Conservation (phyloP, 35 echinoderm and acorn worm species). For the Nesometra sesokonis region DNA sequence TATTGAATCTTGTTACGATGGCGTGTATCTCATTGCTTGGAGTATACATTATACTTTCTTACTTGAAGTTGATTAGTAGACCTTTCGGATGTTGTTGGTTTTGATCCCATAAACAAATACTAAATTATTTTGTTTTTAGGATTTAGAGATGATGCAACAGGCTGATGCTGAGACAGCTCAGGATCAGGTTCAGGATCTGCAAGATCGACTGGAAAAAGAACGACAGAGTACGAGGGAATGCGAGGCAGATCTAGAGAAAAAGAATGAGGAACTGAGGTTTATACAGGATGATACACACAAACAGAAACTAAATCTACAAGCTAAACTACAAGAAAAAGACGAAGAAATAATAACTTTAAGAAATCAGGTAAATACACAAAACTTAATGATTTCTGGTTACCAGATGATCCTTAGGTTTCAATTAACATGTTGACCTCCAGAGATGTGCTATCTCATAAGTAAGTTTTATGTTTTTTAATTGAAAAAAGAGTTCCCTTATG, state of each 20-base stretch:
- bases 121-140: conserved; percentile 24
- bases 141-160: conserved; percentile 79
- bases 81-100: too few species aligned
- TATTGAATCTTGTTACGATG: too few species aligned
- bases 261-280: conserved; percentile 74
- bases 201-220: conserved; percentile 41
- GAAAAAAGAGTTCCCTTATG: too few species aligned
- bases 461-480: too few species aligned
- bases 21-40: too few species aligned
- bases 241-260: conserved; percentile 64
- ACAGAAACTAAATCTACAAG: conserved; percentile 53
- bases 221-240: conserved; percentile 58
- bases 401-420: too few species aligned
- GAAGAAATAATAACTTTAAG: conserved; percentile 78
- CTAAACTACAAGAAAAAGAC: conserved; percentile 74
- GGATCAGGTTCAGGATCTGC: conserved; percentile 87
- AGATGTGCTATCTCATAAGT: too few species aligned
- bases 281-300: conserved; percentile 66
- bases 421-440: too few species aligned
- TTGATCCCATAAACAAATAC: too few species aligned
- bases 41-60: too few species aligned
- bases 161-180: conserved; percentile 75
- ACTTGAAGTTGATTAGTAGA: too few species aligned
- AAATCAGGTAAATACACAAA: conserved; percentile 46
- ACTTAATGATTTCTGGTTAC: neutral